Base-by-base conservation (phyloP, 53 echinoderm and acorn worm genomes). In the Patiria pectinifera region DNA sequence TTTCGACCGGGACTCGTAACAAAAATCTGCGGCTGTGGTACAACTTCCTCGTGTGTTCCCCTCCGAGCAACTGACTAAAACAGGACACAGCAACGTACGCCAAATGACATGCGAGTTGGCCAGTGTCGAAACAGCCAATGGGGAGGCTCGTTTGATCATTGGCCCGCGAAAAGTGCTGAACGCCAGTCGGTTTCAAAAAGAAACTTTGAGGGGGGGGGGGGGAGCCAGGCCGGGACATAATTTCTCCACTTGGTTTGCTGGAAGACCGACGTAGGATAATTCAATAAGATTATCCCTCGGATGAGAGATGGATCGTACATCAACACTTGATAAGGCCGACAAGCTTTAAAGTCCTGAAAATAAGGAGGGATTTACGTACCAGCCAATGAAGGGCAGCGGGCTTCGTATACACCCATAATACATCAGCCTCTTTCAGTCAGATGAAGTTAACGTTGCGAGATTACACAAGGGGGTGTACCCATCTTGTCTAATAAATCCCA, bases 131-230 rank as follows among this genome's bases (percentile, higher is more conserved):
- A 78, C 88, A 76, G 18, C 88, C 88, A 88, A 88, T 88, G 19
- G 78, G 88, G 53, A 88, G 61, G 77, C 88, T 44, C 78, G 88
- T 88, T 21, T 78, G 60, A 88, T 88, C 53, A 62, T 76, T 78
- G 45, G 53, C 14, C 60, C 60, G 77, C 62, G 25, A 62, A 44
- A 77, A 26, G 35, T 26, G 76, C 24, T 11, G 25, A 76, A 35
- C 76, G 11, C 35, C 66, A 85, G 48, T 4, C 15, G 71, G 21
- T 19, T 62, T 35, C 3, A 1, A 62, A 66, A 35, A 84, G 43
- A 66, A 66, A 66, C n/a, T n/a, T 53, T 58, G 49, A 18, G 10
- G n/a, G 71, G 47, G 46, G 70, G 74, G 45, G 21, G 21, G 18
- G 18, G 21, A 48, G 69, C 10, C 47, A 59, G 47, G 78, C 61